Base-by-base conservation (phyloP, 2,113 vertebrate genomes). In the Lophura nycthemera region DNA sequence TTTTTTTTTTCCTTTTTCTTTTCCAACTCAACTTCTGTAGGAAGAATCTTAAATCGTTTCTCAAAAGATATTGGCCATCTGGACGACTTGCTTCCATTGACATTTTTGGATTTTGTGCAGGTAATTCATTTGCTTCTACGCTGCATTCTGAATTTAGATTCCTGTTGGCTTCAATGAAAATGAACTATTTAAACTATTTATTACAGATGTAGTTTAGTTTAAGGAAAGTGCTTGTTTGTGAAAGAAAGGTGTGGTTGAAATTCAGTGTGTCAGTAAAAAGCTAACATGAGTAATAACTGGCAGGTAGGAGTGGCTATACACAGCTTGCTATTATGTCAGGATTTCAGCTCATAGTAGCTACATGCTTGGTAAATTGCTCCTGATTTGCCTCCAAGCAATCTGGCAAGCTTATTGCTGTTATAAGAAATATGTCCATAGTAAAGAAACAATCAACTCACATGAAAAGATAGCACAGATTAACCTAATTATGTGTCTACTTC, bases 41-140 rank as follows among this genome's bases (percentile, higher is more conserved):
- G 99, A 96, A 98, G 99, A 97, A 99, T 99, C 97, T 97, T 99
- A 95, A 99, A 99, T 97, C 98, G 99, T 96, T 99, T 99, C 97
- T 99, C 99, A 88, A 99, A 99, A 97, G 99, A 99, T 98, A 98
- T 98, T 75, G 98, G 99, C 93, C 99, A 99, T 93, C 97, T 99
- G 98, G 99, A 99, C 97, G 98, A 99, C 78, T 97, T 99, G 93
- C 98, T 99, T 91, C 98, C 99, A 7, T 92, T 99, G 97, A 99
- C 98, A 0, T 98, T 98, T 98, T 96, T 99, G 97, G 99, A 99
- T 97, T 99, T 99, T 22, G 85, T 98, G 92, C 99, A 99, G 99
- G 99, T 99, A 99, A 98, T 86, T 94, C 90, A 17, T 92, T 93
- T 96, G 95, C 96, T 75, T 83, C 78, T 59, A 32, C 6, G 1